Evolutionary conservation across 2,113 vertebrate genomes (phyloP), one percentile per base, ranked within the genome.

Genomic region (Leucosticte australis): DNA sequence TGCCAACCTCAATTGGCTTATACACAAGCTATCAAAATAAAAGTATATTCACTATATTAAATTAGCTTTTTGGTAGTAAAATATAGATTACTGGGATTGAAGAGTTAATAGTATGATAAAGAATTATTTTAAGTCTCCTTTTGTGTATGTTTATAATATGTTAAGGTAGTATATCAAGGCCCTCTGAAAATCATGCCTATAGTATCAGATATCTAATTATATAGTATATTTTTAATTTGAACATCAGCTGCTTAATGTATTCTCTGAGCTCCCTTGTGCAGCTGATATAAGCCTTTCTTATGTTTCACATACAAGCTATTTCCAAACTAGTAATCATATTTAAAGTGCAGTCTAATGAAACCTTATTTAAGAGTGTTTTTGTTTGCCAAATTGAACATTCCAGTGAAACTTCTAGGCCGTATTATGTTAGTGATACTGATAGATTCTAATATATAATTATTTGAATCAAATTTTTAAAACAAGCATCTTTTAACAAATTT

Each of bases 381-480:
- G 33, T 91, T 93, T 95, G 30, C 63, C 63, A 94, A 94, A 94
- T 47, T 94, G 31, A 96, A 94, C 46, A 53, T 57, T 94, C 87
- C 39, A 85, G 50, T 83, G 89, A 95, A 83, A 69, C 49, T 79
- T 97, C 77, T 96, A 84, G 39, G 71, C 46, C 87, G 33, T 75
- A 87, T 92, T 88, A 31, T 84, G 44, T 91, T 91, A 94, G 89
- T 94, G 77, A 95, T 64, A 89, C 62, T 94, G 47, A 47, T 94
- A 94, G 35, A 75, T 70, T 94, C 76, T 95, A 95, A 95, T 95
- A 92, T 73, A 26, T 82, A 97, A 96, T 97, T 97, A 97, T 92
- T 96, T 96, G 90, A 97, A 92, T 94, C 65, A 95, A 97, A 97
- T 59, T 95, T 97, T 97, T 95, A 92, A 97, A 97, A 96, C 10